Conservation (phyloP, 92 coral and sea anemone species). For the Paragorgia papillata region DNA sequence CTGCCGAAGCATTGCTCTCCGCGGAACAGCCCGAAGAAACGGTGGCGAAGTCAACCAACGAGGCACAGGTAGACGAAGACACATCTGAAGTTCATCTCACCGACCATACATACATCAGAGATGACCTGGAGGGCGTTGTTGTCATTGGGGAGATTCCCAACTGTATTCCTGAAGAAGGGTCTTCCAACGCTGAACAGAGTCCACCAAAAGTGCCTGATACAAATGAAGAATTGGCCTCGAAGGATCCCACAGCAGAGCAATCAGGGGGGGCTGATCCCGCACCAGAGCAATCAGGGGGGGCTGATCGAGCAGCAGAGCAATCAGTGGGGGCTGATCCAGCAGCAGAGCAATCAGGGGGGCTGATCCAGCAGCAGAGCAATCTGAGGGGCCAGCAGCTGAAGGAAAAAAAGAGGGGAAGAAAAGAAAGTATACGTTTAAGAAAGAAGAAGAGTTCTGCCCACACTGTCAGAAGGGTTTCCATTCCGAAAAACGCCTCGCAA, state of each 20-base stretch:
- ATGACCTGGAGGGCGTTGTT: background rate
- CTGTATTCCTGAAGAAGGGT: background rate
- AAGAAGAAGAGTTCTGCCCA: conserved; percentile 15
- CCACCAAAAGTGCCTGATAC: background rate
- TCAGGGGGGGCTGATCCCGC: no score
- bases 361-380: no score
- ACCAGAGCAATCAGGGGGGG: no score
- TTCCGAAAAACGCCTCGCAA: conserved; percentile 32
- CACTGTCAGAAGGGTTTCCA: conserved; percentile 41
- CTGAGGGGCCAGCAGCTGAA: no score
- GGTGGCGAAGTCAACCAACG: background rate
- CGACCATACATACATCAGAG: conserved; percentile 31
- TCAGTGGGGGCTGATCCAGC: no score
- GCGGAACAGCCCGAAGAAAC: background rate
- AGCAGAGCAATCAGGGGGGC: no score
- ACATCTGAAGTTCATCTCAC: background rate
- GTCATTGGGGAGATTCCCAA: background rate
- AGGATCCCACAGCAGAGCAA: no score
- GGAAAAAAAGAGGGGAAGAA: no score
- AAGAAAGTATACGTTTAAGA: conserved; percentile 32
- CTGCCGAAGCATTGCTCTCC: background rate
- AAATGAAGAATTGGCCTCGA: background rate
- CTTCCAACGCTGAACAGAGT: background rate
- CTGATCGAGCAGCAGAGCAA: no score
- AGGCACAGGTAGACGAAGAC: conserved; percentile 20